These are phyloP conservation scores for Periparus ater DNA, from an alignment of 2,797 vertebrate species.

Conservation along the genomic window DNA sequence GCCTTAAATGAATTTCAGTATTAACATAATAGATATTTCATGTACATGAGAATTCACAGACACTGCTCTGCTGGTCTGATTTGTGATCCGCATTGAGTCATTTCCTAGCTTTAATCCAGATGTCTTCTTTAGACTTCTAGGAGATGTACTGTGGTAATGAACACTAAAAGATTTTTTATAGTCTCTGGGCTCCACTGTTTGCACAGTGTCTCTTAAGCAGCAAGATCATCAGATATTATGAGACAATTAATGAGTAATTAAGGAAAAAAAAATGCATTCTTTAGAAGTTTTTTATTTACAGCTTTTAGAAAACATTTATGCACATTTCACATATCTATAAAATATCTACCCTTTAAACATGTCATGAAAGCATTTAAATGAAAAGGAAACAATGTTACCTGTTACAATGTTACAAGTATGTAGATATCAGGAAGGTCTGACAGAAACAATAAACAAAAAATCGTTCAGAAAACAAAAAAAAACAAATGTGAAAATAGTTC, in stretches of 20 bases:
- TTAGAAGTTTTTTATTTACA: neutral
- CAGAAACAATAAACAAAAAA: neutral
- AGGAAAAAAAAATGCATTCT: neutral
- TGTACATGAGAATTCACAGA: neutral
- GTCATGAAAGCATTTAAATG: neutral
- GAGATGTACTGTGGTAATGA: neutral
- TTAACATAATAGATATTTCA: neutral
- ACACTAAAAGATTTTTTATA: neutral
- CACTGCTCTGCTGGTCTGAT: neutral
- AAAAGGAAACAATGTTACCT: neutral
- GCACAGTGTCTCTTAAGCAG: neutral
- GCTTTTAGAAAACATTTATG: neutral
- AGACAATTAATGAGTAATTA: neutral
- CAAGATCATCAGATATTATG: neutral
- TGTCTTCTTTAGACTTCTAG: neutral
- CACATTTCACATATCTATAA: neutral
- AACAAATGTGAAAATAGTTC: neutral
- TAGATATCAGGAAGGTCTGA: neutral
- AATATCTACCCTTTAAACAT: neutral
- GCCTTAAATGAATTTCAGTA: neutral
- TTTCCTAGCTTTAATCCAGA: conserved; percentile 21
- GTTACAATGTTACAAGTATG: neutral
- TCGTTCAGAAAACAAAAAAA: neutral
- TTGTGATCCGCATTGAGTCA: neutral
- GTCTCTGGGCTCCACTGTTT: neutral